Evolutionary conservation across 2,113 vertebrate species (phyloP).

Genomic region (Orycteropus afer): DNA sequence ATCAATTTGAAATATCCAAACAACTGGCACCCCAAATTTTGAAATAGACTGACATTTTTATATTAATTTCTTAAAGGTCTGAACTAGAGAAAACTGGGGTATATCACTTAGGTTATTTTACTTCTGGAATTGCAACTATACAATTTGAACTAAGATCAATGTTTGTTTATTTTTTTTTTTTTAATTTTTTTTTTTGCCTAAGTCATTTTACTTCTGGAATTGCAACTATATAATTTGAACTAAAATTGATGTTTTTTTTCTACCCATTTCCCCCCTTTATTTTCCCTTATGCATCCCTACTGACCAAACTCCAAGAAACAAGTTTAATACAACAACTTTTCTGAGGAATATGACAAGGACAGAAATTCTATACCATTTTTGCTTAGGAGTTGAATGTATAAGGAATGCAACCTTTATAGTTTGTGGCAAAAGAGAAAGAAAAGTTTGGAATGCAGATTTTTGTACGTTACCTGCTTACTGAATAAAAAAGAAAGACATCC

Average conservation of each 20-base stretch:
- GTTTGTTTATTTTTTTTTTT: not conserved
- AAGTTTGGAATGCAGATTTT: not conserved
- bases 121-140: not conserved
- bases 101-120: not conserved
- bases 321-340: not conserved
- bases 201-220: not conserved
- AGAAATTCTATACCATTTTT: not conserved
- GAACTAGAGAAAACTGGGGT: not conserved
- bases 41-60: not conserved
- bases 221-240: not conserved
- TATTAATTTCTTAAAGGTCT: not conserved
- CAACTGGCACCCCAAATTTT: not conserved
- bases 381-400: not conserved
- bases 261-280: not conserved
- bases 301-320: not conserved
- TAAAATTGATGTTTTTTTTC: not conserved
- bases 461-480: not conserved
- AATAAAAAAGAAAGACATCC: not conserved
- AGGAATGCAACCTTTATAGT: not conserved
- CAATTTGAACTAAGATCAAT: not conserved
- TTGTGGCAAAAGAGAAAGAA: not conserved
- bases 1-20: not conserved
- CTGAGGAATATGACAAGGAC: not conserved
- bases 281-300: not conserved
- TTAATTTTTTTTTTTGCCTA: not conserved